Percentiles rank a stretch among this genome's conserved stretches.
Conservation (phyloP, 2,888 invertebrate species). For the Lithosia quadra region DNA sequence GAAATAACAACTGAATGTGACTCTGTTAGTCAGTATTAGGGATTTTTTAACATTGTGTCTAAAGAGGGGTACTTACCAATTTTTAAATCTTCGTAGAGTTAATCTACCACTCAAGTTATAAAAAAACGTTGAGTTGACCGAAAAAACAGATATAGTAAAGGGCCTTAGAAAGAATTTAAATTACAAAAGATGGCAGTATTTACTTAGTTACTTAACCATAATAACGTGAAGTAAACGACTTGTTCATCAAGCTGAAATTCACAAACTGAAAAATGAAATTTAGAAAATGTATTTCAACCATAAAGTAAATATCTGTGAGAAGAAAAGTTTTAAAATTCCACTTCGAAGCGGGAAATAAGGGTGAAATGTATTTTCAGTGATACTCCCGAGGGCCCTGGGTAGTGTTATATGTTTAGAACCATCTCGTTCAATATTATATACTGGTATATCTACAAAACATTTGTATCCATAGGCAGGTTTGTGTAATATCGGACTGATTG, state of each 20-base stretch:
- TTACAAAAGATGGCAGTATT: conserved; percentile 31
- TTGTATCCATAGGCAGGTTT: neutral
- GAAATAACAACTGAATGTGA: neutral
- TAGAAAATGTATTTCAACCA: conserved; percentile 50
- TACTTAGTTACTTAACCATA: conserved; percentile 44
- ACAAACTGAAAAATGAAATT: conserved; percentile 42
- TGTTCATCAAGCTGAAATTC: conserved; percentile 41
- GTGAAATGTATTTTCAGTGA: conserved; percentile 48
- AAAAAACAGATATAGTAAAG: conserved; percentile 30
- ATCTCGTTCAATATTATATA: conserved; percentile 44
- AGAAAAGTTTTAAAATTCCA: conserved; percentile 51
- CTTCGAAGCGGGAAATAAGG: conserved; percentile 47
- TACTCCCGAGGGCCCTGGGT: conserved; percentile 45
- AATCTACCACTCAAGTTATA: neutral
- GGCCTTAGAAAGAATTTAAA: conserved; percentile 24
- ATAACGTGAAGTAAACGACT: conserved; percentile 45
- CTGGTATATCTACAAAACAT: conserved; percentile 22
- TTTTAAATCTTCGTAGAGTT: neutral
- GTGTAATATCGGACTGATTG: conserved; percentile 31
- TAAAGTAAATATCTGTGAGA: conserved; percentile 46
- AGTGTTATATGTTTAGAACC: conserved; percentile 49
- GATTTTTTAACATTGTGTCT: neutral
- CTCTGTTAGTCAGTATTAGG: neutral
- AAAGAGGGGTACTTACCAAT: neutral
- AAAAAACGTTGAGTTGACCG: conserved; percentile 8